A percentile compares a stretch with the other conserved stretches of the same genome.
These are phyloP conservation scores for Antigone vipio DNA, from an alignment of 2,113 vertebrate species.

Conservation along the genomic window DNA sequence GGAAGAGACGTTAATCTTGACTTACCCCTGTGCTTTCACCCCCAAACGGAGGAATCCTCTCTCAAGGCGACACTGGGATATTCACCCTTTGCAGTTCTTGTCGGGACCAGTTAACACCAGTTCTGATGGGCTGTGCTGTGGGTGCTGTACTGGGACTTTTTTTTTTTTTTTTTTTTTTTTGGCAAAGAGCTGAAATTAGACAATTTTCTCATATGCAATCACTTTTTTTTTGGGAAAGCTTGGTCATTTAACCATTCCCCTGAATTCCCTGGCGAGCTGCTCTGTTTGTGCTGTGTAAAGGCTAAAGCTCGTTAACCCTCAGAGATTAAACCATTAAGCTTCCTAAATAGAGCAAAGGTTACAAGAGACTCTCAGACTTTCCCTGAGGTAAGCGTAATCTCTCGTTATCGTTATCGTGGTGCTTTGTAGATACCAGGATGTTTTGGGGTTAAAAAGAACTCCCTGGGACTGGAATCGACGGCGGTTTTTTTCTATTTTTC, in stretches of 20 bases:
- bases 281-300: not conserved
- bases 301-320: not conserved
- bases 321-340: not conserved
- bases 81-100: not conserved
- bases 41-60: not conserved
- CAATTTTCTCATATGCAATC: rapidly evolving
- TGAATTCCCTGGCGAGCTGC: not conserved
- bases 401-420: rapidly evolving
- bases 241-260: rapidly evolving
- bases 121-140: not conserved
- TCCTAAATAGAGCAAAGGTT: not conserved
- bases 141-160: not conserved
- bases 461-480: rapidly evolving
- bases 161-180: too few species aligned
- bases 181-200: not conserved
- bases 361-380: not conserved
- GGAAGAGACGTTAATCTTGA: not conserved
- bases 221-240: not conserved
- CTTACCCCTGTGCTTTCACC: not conserved
- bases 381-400: not conserved
- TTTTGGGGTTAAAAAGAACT: not conserved
- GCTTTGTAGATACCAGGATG: not conserved
- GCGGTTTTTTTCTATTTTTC: not conserved
- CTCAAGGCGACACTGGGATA: not conserved
- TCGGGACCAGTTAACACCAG: not conserved